Percentiles rank a stretch among this genome's conserved stretches.
Evolutionary conservation across 2,797 vertebrate genomes (phyloP).

Genomic region (Pangasius krempfi): DNA sequence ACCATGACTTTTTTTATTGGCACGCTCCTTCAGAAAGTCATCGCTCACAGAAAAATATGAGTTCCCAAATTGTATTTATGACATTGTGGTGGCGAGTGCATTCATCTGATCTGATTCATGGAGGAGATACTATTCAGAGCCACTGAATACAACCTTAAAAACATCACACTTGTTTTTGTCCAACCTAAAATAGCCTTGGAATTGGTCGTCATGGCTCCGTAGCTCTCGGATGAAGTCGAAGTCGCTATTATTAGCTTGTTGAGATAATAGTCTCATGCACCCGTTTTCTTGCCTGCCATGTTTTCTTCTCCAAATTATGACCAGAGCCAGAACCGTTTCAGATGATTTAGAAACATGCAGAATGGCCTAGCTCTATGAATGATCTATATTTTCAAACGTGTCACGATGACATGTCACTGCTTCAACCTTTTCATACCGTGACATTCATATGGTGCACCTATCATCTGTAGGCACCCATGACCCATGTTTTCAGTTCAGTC

Average conservation of each 20-base stretch:
- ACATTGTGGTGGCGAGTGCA: neutral
- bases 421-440: neutral
- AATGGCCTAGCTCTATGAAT: neutral
- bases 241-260: neutral
- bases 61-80: neutral
- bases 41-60: neutral
- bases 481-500: slow-evolving; percentile 38
- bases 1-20: neutral
- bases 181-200: neutral
- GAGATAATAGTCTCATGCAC: no score
- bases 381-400: neutral
- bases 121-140: neutral
- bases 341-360: neutral
- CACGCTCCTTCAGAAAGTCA: neutral
- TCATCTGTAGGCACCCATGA: neutral
- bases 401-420: neutral
- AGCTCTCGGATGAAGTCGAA: neutral
- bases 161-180: neutral
- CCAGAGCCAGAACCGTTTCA: neutral
- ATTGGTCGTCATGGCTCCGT: neutral
- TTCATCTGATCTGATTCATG: neutral
- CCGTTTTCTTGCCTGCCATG: neutral
- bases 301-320: neutral
- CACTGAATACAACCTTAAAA: neutral
- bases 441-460: neutral